These are phyloP conservation scores for Phalacrocorax aristotelis DNA, from an alignment of 2,113 vertebrate genomes.

Conservation along the genomic window DNA sequence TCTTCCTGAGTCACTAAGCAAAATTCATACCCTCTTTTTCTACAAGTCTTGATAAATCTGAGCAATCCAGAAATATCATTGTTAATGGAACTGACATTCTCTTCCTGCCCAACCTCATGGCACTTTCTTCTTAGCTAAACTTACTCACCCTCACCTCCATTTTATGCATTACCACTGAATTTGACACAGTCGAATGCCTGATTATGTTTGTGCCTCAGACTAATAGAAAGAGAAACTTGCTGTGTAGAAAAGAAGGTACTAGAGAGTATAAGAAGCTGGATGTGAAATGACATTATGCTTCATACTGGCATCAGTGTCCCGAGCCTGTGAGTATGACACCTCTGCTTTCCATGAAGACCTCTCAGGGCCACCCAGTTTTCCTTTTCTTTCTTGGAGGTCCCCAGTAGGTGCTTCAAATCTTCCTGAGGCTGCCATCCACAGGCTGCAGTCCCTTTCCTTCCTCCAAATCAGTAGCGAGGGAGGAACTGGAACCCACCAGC, in stretches of 20 bases:
- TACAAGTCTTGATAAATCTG: neutral
- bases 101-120: neutral
- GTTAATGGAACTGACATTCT: neutral
- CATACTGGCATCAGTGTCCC: neutral
- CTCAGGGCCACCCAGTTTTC: neutral
- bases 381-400: neutral
- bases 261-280: neutral
- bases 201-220: neutral
- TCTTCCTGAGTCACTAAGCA: neutral
- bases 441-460: neutral
- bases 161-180: neutral
- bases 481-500: neutral
- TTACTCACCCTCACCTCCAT: neutral
- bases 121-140: neutral
- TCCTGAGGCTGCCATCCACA: neutral
- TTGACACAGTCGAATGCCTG: neutral
- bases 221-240: neutral
- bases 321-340: neutral
- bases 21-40: neutral
- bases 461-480: neutral
- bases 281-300: neutral
- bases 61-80: neutral
- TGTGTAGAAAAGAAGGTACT: neutral
- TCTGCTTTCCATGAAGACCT: neutral
- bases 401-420: neutral